Conservation (phyloP, 1,140 invertebrate genomes). For the Pseudomyrmex flavicornis region DNA sequence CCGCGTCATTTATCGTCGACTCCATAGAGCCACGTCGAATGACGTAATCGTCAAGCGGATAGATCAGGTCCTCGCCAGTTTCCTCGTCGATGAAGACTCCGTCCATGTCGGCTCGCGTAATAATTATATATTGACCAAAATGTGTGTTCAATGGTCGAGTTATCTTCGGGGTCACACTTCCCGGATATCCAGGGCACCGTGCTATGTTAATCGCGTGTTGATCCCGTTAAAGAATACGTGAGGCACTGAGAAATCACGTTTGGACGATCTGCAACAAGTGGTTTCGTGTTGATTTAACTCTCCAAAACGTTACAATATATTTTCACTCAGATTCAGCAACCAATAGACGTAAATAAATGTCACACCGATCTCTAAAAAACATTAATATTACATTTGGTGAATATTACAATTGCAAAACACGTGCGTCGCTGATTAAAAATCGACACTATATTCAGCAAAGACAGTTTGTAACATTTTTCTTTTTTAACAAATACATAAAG, state of each 20-base stretch:
- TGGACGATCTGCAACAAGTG: no score
- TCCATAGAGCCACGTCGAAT: not conserved
- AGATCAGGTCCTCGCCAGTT: slow-evolving; percentile 77
- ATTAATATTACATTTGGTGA: no score
- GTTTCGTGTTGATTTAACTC: no score
- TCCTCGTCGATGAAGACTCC: slow-evolving; percentile 77
- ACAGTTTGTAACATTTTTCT: no score
- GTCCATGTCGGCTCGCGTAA: slow-evolving; percentile 61
- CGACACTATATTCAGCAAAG: no score
- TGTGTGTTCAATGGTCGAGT: slow-evolving; percentile 36
- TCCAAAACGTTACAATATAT: no score
- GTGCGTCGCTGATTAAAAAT: no score
- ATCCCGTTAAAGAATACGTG: not conserved
- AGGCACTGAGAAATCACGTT: not conserved
- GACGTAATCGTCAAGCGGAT: slow-evolving; percentile 41
- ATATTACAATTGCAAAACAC: no score
- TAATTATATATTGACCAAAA: not conserved
- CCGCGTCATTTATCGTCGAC: slow-evolving; percentile 73
- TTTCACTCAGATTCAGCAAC: no score
- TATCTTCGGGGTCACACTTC: slow-evolving; percentile 77
- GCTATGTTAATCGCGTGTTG: slow-evolving; percentile 67
- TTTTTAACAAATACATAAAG: not conserved
- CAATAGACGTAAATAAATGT: no score
- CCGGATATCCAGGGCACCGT: slow-evolving; percentile 66
- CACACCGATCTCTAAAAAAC: no score